Evolutionary conservation across 1,140 invertebrate genomes (phyloP).

Genomic region (Brachionus rotundiformis): DNA sequence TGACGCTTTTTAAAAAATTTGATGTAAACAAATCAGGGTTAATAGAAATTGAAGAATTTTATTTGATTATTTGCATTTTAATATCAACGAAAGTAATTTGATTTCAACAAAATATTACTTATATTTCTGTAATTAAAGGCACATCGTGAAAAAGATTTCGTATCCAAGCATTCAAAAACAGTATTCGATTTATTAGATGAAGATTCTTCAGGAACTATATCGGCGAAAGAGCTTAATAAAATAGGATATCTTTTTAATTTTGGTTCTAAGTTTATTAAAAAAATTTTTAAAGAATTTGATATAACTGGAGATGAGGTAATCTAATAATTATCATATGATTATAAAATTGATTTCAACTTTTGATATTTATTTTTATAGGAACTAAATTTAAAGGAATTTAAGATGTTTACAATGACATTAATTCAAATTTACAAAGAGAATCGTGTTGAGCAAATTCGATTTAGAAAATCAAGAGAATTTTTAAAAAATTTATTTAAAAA

Average conservation of each 20-base stretch:
- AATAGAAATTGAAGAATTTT: constrained; percentile 55
- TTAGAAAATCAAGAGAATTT: neutral
- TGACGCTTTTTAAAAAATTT: constrained; percentile 54
- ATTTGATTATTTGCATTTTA: constrained; percentile 54
- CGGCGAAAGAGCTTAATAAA: constrained; percentile 56
- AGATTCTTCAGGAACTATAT: constrained; percentile 57
- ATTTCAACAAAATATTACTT: neutral
- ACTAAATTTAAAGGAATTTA: constrained; percentile 58
- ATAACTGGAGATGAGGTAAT: constrained; percentile 57
- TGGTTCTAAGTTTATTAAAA: constrained; percentile 54
- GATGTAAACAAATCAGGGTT: constrained; percentile 54
- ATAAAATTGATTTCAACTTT: too few relatives aligned
- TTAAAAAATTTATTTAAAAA: constrained; percentile 22
- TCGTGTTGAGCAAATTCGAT: neutral
- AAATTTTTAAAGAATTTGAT: constrained; percentile 60
- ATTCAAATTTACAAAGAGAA: constrained; percentile 56
- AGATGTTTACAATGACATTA: constrained; percentile 58
- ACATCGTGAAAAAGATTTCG: constrained; percentile 59
- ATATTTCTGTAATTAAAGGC: constrained; percentile 53
- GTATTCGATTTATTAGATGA: constrained; percentile 59
- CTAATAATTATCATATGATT: too few relatives aligned
- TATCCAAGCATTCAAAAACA: constrained; percentile 58
- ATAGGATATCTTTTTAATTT: constrained; percentile 61
- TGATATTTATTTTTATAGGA: constrained; percentile 39
- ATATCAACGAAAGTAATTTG: constrained; percentile 53